Conservation (phyloP, 2,888 invertebrate genomes). For the Drosophila mulleri region DNA sequence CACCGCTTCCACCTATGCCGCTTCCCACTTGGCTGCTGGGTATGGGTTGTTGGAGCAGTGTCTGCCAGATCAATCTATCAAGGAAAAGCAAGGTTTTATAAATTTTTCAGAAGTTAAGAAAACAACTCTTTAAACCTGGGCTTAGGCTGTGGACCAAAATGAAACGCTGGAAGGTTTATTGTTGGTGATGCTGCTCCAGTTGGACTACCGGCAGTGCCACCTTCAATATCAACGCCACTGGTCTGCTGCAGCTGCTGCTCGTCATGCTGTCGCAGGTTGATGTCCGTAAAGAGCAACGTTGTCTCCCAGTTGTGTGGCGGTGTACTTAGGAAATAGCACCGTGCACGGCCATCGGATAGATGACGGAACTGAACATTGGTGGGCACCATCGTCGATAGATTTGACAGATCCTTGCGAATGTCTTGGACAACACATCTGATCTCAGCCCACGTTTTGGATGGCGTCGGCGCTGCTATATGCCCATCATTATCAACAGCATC, state of each 20-base stretch:
- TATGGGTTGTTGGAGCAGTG: constrained; percentile 92
- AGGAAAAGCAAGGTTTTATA: background rate
- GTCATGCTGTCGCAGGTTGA: constrained; percentile 86
- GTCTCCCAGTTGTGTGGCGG: constrained; percentile 96
- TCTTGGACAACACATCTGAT: constrained; percentile 92
- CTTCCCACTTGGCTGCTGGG: constrained; percentile 87
- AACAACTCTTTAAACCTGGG: constrained; percentile 49
- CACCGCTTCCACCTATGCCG: constrained; percentile 79
- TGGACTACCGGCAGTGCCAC: constrained; percentile 36
- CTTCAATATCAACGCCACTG: constrained; percentile 15
- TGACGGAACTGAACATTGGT: constrained; percentile 92
- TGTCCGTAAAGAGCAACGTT: constrained; percentile 93
- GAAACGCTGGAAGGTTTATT: constrained; percentile 45
- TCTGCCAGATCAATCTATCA: constrained; percentile 90
- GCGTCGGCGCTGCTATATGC: constrained; percentile 74
- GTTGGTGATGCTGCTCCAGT: constrained; percentile 52
- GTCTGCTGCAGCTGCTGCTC: constrained; percentile 68
- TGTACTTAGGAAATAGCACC: constrained; percentile 95
- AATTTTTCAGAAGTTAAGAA: background rate
- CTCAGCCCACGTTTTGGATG: constrained; percentile 90
- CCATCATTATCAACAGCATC: constrained; percentile 76
- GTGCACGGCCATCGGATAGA: constrained; percentile 91
- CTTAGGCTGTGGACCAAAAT: constrained; percentile 42
- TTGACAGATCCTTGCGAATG: constrained; percentile 91
- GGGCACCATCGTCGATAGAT: constrained; percentile 92